phyloP scores from a whole-genome alignment of 2,888 invertebrate species.

The Hymenopus coronatus region DNA sequence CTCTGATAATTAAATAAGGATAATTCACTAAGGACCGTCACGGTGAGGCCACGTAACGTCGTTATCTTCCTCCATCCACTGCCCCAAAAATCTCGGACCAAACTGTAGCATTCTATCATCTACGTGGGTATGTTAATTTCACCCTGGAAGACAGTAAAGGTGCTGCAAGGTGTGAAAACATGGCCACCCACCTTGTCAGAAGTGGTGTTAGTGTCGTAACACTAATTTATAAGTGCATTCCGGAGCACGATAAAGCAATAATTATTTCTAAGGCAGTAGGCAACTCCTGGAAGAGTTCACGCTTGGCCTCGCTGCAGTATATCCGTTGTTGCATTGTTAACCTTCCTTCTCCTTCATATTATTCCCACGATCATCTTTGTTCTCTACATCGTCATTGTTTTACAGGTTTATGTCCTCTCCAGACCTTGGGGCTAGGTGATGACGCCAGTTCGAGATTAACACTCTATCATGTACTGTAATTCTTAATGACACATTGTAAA shows the following conservation, averaged over 20 bases:
- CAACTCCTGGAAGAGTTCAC: background rate
- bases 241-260: background rate
- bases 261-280: background rate
- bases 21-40: too few species aligned
- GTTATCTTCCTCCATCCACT: too few species aligned
- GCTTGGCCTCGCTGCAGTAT: background rate
- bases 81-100: too few species aligned
- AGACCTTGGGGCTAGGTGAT: background rate
- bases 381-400: background rate
- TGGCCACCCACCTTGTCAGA: too few species aligned
- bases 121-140: too few species aligned
- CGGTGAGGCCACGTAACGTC: too few species aligned
- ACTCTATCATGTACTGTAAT: background rate
- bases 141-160: too few species aligned
- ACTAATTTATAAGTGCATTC: background rate
- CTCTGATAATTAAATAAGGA: too few species aligned
- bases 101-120: too few species aligned
- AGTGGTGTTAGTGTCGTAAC: too few species aligned
- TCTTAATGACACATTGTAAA: too few species aligned
- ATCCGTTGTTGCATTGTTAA: background rate
- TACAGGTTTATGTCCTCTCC: background rate
- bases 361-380: background rate
- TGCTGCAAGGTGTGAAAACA: too few species aligned
- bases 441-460: background rate
- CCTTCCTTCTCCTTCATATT: background rate